Evolutionary conservation across 1,140 invertebrate genomes (phyloP), one percentile per base, ranked within the genome.

Genomic region (Dendroctonus valens): DNA sequence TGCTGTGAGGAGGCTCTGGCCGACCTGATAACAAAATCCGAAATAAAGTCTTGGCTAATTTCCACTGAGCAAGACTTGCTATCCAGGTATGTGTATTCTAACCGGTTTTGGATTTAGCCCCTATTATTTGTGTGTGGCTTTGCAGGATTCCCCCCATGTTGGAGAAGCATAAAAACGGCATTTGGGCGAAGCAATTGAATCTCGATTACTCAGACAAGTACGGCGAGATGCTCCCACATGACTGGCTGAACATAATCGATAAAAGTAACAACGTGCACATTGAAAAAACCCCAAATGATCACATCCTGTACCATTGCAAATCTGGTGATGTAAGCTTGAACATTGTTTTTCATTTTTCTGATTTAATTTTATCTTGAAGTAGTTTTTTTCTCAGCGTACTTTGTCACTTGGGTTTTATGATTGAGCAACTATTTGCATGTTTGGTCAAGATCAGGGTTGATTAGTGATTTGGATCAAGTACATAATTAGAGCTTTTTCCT

Each of bases 1-100:
- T 86, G 83, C 1, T 83, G 85, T 0, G 75, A 77, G 38, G 74
- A 81, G 57, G 82, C 87, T 41, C 70, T 88, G 8, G 67, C 74
- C 0, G 76, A 77, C 57, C 74, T 79, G 15, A 60, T 79, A 40
- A 75, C 81, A 40, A 78, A 76, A 65, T 74, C 75, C 12, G 72
- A 67, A 41, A 52, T 59, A 11, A 72, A 68, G 49, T 68, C 69
- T 6, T 65, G 76, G 40, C 50, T 76, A 0, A 53, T 76, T 12
- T 72, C 76, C 0, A 71, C 64, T 41, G 68, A 77, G 42, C 60
- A 65, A 12, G 76, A 76, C 53, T 69, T 83, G 5, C 69, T 83
- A 7, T 59, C 79, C 8, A 55, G 65, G 65, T 76, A n/a, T n/a
- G 80, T 40, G 11, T 55, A 11, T 59, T 40, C 39, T 1, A 4